Conservation (phyloP, 2,113 vertebrate species). For the Halichoeres trimaculatus region DNA sequence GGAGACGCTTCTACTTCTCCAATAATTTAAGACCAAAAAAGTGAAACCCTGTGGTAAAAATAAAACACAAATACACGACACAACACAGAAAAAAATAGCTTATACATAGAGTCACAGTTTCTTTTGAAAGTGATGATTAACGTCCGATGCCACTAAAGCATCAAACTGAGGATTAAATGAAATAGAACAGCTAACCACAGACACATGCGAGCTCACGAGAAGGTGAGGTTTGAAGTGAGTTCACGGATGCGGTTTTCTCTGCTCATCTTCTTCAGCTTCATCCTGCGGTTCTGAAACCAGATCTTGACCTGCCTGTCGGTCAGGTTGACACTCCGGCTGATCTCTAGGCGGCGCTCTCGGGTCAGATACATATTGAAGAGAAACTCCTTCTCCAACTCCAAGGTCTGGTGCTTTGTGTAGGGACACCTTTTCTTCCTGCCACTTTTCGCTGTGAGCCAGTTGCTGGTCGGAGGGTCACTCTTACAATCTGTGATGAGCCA, state of each 20-base stretch:
- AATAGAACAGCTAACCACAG: constrained; percentile 13
- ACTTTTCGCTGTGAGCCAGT: constrained; percentile 99
- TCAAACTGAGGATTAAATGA: constrained; percentile 45
- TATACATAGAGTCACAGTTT: constrained; percentile 86
- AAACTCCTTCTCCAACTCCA: constrained; percentile 99
- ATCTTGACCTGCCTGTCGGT: constrained; percentile 99
- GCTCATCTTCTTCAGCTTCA: constrained; percentile 99
- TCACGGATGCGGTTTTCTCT: constrained; percentile 99
- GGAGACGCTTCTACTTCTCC: constrained; percentile 28
- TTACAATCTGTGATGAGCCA: constrained; percentile 89
- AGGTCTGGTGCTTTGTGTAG: constrained; percentile 99
- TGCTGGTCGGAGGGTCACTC: constrained; percentile 91
- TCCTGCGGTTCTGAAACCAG: constrained; percentile 99
- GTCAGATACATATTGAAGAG: constrained; percentile 99
- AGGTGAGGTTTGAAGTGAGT: constrained; percentile 98
- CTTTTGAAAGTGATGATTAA: constrained; percentile 86
- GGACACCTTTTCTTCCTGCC: constrained; percentile 99
- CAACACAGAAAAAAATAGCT: constrained; percentile 43
- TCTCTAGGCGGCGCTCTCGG: constrained; percentile 99
- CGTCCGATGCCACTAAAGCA: constrained; percentile 82
- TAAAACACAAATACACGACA: constrained; percentile 68
- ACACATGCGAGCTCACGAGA: constrained; percentile 88
- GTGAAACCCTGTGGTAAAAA: constrained; percentile 80
- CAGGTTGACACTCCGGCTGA: constrained; percentile 99
- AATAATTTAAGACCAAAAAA: constrained; percentile 82